A percentile compares a stretch with the other conserved stretches of the same genome.
Conservation (phyloP, 2,113 vertebrate species). For the Microtus pennsylvanicus region DNA sequence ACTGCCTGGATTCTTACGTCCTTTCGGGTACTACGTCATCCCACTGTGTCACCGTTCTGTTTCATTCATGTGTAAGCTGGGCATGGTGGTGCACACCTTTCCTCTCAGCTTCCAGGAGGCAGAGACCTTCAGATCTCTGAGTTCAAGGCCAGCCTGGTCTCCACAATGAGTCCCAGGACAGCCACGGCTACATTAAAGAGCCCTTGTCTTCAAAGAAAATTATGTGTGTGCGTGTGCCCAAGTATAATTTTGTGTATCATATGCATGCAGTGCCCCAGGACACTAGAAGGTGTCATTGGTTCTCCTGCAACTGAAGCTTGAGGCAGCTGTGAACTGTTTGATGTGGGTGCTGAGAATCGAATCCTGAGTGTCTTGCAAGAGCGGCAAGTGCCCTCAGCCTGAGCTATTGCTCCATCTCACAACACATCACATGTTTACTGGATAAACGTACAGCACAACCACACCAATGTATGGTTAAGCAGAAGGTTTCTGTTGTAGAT, state of each 20-base stretch:
- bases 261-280: neutral
- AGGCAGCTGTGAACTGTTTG: neutral
- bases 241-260: neutral
- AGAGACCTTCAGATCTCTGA: neutral
- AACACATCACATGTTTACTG: neutral
- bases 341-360: neutral
- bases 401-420: neutral
- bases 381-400: neutral
- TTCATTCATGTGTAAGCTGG: neutral
- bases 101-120: neutral
- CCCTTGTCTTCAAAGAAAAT: neutral
- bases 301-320: neutral
- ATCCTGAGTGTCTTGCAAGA: neutral
- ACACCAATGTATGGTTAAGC: neutral
- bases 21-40: neutral
- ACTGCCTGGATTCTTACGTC: conserved; percentile 44
- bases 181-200: neutral
- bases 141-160: neutral
- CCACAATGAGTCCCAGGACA: neutral
- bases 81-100: neutral
- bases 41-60: conserved; percentile 8
- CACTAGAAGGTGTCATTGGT: neutral
- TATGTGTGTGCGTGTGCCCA: neutral
- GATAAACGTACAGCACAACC: no score
- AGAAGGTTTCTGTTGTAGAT: neutral